A percentile compares a stretch with the other conserved stretches of the same genome.
Evolutionary conservation across 1,140 invertebrate species (phyloP).

Genomic region (Oncopodura yosiiana): DNA sequence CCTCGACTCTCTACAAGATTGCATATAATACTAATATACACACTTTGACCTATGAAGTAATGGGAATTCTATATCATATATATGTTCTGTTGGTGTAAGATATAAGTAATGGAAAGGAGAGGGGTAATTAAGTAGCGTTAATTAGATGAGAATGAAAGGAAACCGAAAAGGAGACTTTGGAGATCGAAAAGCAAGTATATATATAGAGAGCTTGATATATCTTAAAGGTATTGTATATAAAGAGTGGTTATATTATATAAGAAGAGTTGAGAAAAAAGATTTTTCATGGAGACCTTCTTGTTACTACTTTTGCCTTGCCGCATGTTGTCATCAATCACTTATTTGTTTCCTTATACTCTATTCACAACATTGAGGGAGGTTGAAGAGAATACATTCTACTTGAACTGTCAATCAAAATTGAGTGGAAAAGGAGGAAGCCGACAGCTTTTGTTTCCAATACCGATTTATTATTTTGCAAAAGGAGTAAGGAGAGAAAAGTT

Average conservation of each 20-base stretch:
- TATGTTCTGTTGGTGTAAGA: not conserved
- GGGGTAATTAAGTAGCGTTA: slow-evolving; percentile 35
- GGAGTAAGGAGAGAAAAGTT: not conserved
- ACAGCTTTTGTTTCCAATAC: slow-evolving; percentile 16
- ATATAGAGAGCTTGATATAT: not conserved
- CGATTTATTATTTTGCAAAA: not conserved
- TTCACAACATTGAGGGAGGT: too few relatives aligned
- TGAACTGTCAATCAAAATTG: slow-evolving; percentile 33
- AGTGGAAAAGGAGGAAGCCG: too few relatives aligned
- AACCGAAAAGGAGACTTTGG: slow-evolving; percentile 11
- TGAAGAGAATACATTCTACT: too few relatives aligned
- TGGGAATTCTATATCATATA: not conserved
- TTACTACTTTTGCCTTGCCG: too few relatives aligned
- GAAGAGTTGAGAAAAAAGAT: too few relatives aligned
- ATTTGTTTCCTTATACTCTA: slow-evolving; percentile 32
- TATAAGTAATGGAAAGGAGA: not conserved
- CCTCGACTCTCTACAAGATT: not conserved
- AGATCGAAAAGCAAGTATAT: not conserved
- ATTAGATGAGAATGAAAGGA: slow-evolving; percentile 31
- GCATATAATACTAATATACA: not conserved
- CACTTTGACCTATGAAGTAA: not conserved
- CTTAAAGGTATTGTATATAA: not conserved
- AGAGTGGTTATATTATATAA: too few relatives aligned
- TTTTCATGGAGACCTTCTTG: slow-evolving; percentile 25
- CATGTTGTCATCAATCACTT: slow-evolving; percentile 35